Base-by-base conservation (phyloP, 2,113 vertebrate genomes). In the Seriola dumerili region DNA sequence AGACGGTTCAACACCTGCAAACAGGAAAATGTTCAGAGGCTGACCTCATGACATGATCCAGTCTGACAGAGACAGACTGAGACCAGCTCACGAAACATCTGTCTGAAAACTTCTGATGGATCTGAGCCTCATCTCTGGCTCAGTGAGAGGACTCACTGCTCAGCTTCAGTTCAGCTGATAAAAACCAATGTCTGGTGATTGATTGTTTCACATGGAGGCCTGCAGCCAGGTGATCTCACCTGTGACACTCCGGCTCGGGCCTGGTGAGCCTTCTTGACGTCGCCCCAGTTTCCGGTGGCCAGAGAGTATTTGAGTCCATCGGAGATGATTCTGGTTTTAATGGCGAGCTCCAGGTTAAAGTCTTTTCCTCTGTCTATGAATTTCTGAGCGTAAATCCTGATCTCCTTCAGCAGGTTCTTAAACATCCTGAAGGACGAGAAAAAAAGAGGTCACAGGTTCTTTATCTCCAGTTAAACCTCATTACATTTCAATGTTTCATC, bases 211-310 rank as follows among this genome's bases (percentile, higher is more conserved):
- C 42, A 44, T 3, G 10, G 10, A 44, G 11, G 5, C 38, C 23
- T 17, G 23, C 48, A 16, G 29, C 3, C 21, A 42, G 44, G 32
- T 25, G 5, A 9, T 9, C 62, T 91, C 81, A 99, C 98, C 97
- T 99, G 98, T 59, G 98, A 99, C 1, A 99, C 98, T 29, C 98
- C 98, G 40, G 98, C 98, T 92, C 98, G 95, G 81, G 98, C 98
- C 92, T 99, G 98, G 92, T 99, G 98, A 79, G 98, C 98, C 93
- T 99, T 99, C 92, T 99, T 99, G 70, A 99, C 98, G 52, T 99
- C 98, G 1, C 98, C 98, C 98, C 98, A 99, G 94, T 99, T 99
- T 34, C 98, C 98, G 3, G 98, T 99, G 69, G 98, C 98, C 81
- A 99, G 90, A 0, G 98, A 99, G 54, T 99, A 99, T 84, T 99